Evolutionary conservation across 2,113 vertebrate species (phyloP).

Genomic region (Hyla sarda): DNA sequence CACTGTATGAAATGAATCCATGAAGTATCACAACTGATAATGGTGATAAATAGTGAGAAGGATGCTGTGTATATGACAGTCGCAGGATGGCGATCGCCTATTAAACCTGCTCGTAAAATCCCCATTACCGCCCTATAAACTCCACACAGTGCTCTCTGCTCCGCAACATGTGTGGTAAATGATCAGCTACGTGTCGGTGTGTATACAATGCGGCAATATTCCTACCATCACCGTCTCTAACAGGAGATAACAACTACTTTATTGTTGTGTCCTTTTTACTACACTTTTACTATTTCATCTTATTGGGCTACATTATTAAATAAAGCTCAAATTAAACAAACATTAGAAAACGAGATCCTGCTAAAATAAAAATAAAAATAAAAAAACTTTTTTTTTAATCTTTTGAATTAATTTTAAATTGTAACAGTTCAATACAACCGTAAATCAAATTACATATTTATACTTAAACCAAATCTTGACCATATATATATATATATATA

Average conservation of each 20-base stretch:
- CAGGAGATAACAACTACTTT: not conserved
- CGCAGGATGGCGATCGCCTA: slow-evolving; percentile 2
- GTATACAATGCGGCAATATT: not conserved
- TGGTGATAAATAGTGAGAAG: too few species aligned
- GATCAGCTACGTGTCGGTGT: not conserved
- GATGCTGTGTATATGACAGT: not conserved
- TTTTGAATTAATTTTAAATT: not conserved
- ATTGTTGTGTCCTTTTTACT: not conserved
- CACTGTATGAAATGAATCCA: not conserved
- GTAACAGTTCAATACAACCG: not conserved
- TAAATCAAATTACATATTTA: not conserved
- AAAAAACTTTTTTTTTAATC: too few species aligned
- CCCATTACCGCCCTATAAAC: slow-evolving; percentile 42
- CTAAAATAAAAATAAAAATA: too few species aligned
- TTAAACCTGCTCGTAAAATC: slow-evolving; percentile 49
- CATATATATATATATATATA: not conserved
- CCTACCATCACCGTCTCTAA: not conserved
- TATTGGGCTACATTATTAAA: not conserved
- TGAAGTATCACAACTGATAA: not conserved
- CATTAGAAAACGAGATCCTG: too few species aligned
- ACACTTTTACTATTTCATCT: not conserved
- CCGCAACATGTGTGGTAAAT: slow-evolving; percentile 9
- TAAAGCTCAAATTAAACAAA: not conserved
- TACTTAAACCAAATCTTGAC: not conserved
- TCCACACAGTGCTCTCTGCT: not conserved